Percentiles rank a stretch among this genome's conserved stretches.
Evolutionary conservation across 2,888 invertebrate species (phyloP).

Genomic region (Amphipyra berbera): DNA sequence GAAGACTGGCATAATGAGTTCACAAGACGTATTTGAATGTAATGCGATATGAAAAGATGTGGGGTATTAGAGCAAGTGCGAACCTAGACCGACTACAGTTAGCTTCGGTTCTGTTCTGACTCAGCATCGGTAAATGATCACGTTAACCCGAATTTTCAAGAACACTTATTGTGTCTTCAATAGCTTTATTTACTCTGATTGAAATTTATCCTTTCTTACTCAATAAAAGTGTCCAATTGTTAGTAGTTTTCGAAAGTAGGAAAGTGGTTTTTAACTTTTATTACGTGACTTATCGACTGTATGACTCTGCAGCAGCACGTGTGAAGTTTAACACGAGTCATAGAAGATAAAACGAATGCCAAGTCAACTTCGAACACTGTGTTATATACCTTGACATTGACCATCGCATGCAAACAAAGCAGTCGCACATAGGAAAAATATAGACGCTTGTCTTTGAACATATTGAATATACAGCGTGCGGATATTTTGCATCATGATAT

Average conservation of each 20-base stretch:
- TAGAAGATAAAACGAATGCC: too few species aligned
- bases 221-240: not conserved
- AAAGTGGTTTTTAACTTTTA: slow-evolving; percentile 20
- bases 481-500: slow-evolving; percentile 69
- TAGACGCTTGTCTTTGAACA: slow-evolving; percentile 49
- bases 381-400: slow-evolving; percentile 19
- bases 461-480: slow-evolving; percentile 39
- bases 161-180: slow-evolving; percentile 72
- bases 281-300: slow-evolving; percentile 38
- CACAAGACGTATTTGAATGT: slow-evolving; percentile 75
- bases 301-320: not conserved
- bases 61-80: slow-evolving; percentile 81
- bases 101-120: slow-evolving; percentile 71
- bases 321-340: not conserved
- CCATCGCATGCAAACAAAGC: slow-evolving; percentile 46
- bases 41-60: slow-evolving; percentile 81
- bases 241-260: slow-evolving; percentile 40
- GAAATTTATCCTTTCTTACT: slow-evolving; percentile 57
- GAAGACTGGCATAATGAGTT: slow-evolving; percentile 73
- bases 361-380: slow-evolving; percentile 12
- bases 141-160: slow-evolving; percentile 77
- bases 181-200: slow-evolving; percentile 68
- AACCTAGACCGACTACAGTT: slow-evolving; percentile 80
- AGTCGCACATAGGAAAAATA: slow-evolving; percentile 64
- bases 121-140: slow-evolving; percentile 77